Evolutionary conservation across 2,888 invertebrate species (phyloP).

Genomic region (Lymantria dispar): DNA sequence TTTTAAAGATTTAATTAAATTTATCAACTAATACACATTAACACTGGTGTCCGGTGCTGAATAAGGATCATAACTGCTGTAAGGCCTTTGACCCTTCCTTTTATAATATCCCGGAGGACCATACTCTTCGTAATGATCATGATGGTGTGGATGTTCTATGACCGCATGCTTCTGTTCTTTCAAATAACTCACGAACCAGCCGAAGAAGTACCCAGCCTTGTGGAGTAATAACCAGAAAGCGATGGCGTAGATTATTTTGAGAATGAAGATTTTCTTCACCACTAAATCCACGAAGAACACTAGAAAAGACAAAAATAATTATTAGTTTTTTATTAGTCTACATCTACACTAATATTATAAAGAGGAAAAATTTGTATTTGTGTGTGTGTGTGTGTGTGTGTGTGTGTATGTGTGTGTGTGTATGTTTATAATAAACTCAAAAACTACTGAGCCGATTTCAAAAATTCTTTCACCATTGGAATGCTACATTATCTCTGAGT

Average conservation of each 20-base stretch:
- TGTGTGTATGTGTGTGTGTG: no score
- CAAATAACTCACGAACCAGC: slow-evolving; percentile 68
- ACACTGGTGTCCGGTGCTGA: slow-evolving; percentile 16
- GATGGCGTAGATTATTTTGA: slow-evolving; percentile 70
- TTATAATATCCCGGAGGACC: slow-evolving; percentile 34
- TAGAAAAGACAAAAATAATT: slow-evolving; percentile 26
- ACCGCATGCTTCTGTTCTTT: slow-evolving; percentile 62
- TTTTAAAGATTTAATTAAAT: no score
- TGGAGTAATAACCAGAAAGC: slow-evolving; percentile 69
- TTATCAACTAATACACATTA: slow-evolving; percentile 2
- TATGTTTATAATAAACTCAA: no score
- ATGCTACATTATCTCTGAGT: no score
- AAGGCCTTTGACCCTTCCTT: slow-evolving; percentile 19
- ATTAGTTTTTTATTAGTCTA: no score
- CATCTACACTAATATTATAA: no score
- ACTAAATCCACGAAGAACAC: slow-evolving; percentile 69
- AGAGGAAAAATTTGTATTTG: no score
- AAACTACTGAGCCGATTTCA: no score
- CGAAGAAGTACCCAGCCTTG: slow-evolving; percentile 73
- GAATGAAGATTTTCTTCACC: slow-evolving; percentile 69
- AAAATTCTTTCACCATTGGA: no score
- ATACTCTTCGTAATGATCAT: slow-evolving; percentile 41
- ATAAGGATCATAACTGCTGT: slow-evolving; percentile 19
- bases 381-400: no score
- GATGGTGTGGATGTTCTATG: slow-evolving; percentile 29